Conservation (phyloP, 2,113 vertebrate genomes). For the Aviceda subcristata region DNA sequence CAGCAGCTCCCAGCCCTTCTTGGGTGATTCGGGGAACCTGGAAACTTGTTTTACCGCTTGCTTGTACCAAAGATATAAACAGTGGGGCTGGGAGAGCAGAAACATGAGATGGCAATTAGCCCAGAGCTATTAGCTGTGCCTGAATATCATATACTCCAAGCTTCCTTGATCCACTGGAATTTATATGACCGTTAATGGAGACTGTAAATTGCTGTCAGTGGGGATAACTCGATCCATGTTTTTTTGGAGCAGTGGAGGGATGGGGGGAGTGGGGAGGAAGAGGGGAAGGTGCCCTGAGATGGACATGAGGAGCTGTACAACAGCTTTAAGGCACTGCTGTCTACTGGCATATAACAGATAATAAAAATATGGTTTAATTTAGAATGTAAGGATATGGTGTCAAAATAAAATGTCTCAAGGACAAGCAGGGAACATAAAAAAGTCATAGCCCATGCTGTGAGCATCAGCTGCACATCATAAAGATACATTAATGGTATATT, state of each 20-base stretch:
- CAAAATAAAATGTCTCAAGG: conserved; percentile 50
- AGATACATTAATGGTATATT: conserved; percentile 63
- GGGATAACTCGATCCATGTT: conserved; percentile 19
- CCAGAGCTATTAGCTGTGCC: conserved; percentile 64
- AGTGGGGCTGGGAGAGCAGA: neutral
- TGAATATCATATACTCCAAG: conserved; percentile 37
- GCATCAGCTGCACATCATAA: conserved; percentile 74
- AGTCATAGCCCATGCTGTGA: conserved; percentile 32
- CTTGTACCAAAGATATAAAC: conserved; percentile 24
- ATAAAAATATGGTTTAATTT: conserved; percentile 59
- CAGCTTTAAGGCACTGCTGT: conserved; percentile 26
- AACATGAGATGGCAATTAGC: conserved; percentile 62
- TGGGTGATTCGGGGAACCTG: neutral
- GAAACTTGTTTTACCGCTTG: conserved; percentile 38
- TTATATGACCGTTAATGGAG: conserved; percentile 55
- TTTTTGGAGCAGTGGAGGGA: neutral
- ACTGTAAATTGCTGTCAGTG: conserved; percentile 50
- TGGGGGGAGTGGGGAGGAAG: neutral
- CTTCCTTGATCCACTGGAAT: conserved; percentile 66
- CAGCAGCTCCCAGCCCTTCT: neutral
- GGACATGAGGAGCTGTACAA: neutral
- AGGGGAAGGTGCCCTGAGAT: conserved; percentile 14
- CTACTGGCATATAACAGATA: conserved; percentile 46
- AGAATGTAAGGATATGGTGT: neutral
- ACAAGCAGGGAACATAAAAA: conserved; percentile 48